These are phyloP conservation scores for Holacanthus passer DNA, from an alignment of 2,113 vertebrate genomes.

Conservation along the genomic window DNA sequence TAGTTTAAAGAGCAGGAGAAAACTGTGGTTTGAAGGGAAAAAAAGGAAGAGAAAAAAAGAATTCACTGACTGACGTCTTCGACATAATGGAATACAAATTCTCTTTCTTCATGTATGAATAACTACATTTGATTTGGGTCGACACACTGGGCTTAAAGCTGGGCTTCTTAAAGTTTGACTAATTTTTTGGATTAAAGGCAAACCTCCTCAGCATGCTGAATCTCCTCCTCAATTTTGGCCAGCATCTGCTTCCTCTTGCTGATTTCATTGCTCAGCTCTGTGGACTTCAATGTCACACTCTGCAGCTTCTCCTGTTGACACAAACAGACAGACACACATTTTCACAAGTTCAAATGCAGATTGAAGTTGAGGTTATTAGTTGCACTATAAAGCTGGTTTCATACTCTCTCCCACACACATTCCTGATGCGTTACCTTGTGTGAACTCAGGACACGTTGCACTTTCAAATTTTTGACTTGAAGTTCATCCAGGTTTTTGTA, in stretches of 20 bases:
- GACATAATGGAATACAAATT: background rate
- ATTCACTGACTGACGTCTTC: background rate
- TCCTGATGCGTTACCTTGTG: conserved; percentile 57
- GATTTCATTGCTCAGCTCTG: conserved; percentile 60
- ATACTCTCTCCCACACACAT: too few species aligned
- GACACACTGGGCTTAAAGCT: background rate
- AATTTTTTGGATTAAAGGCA: background rate
- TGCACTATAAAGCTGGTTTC: background rate
- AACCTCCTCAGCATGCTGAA: conserved; percentile 47
- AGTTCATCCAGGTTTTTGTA: conserved; percentile 46
- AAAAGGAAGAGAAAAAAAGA: background rate
- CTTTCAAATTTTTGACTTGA: conserved; percentile 40
- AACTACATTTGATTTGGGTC: background rate
- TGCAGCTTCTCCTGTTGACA: conserved; percentile 64
- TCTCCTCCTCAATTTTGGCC: conserved; percentile 42
- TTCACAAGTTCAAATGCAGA: too few species aligned
- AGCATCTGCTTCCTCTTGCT: conserved; percentile 50
- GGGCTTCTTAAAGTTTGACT: background rate
- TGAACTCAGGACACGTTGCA: conserved; percentile 44
- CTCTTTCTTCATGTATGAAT: background rate
- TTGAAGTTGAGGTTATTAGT: background rate
- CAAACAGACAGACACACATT: conserved; percentile 1
- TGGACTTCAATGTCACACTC: conserved; percentile 13
- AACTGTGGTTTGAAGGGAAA: background rate
- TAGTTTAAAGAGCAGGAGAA: background rate